These are phyloP conservation scores for Geophilus truncorum DNA, from an alignment of 2,888 invertebrate genomes.

Conservation along the genomic window DNA sequence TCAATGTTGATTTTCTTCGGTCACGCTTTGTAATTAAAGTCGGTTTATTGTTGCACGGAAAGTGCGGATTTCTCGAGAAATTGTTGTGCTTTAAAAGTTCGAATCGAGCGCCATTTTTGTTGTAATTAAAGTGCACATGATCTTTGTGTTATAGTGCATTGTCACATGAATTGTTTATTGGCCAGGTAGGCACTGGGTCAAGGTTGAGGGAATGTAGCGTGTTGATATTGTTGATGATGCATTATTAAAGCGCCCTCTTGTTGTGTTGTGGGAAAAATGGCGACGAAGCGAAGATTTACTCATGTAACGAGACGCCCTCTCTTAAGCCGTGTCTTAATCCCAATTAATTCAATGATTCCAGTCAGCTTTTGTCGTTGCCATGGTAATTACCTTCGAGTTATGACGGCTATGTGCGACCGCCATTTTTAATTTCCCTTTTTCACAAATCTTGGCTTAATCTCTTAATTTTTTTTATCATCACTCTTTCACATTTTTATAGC, in stretches of 20 bases:
- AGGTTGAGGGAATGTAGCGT: conserved; percentile 14
- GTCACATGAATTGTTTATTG: conserved; percentile 27
- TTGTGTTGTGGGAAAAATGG: conserved; percentile 20
- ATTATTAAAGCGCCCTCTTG: not conserved
- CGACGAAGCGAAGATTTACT: conserved; percentile 16
- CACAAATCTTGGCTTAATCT: not conserved
- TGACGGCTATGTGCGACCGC: not conserved
- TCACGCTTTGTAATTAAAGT: not conserved
- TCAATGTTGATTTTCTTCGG: conserved; percentile 1
- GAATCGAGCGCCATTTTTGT: not conserved
- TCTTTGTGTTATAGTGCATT: conserved; percentile 8
- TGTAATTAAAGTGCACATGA: conserved; percentile 22
- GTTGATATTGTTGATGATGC: conserved; percentile 24
- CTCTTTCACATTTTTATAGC: no score
- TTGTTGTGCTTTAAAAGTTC: not conserved
- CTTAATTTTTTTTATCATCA: not conserved
- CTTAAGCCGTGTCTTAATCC: conserved; percentile 25
- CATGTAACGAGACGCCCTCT: conserved; percentile 7
- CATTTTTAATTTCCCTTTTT: not conserved
- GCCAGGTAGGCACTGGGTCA: conserved; percentile 6
- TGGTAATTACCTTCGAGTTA: not conserved
- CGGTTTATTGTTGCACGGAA: not conserved
- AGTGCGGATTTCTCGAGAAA: not conserved
- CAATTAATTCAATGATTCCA: conserved; percentile 27
- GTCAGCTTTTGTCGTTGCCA: not conserved